These are phyloP conservation scores for Serilophus lunatus DNA, from an alignment of 2,113 vertebrate genomes.

Conservation along the genomic window DNA sequence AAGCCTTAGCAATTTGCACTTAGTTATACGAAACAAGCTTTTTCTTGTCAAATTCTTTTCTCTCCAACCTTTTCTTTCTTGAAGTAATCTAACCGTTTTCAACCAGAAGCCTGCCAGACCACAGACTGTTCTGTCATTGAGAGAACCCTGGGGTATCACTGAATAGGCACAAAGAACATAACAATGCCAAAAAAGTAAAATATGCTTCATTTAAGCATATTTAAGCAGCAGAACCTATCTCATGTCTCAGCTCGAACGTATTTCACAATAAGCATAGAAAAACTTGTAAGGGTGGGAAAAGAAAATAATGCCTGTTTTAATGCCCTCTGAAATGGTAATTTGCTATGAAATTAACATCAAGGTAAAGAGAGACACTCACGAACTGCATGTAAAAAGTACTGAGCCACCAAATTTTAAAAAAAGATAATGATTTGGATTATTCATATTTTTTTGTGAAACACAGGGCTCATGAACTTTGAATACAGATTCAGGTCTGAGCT, in stretches of 20 bases:
- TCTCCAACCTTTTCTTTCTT: conserved; percentile 13
- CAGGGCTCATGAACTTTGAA: not conserved
- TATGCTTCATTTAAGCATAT: not conserved
- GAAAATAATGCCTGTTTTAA: not conserved
- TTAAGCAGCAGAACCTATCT: conserved; percentile 41
- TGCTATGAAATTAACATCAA: not conserved
- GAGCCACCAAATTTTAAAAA: not conserved
- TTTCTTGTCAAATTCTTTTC: conserved; percentile 6
- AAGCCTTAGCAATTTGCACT: not conserved
- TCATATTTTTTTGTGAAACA: not conserved
- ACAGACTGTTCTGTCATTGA: not conserved
- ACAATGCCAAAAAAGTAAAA: not conserved
- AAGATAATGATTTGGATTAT: not conserved
- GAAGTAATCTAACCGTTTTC: conserved; percentile 16
- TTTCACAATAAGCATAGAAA: not conserved
- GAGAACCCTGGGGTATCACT: not conserved
- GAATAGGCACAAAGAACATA: conserved; percentile 6
- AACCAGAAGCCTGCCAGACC: conserved; percentile 9
- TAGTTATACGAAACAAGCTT: not conserved
- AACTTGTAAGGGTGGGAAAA: not conserved
- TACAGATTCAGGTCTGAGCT: not conserved
- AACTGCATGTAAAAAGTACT: not conserved
- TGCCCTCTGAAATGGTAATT: conserved; percentile 24
- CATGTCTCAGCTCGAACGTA: not conserved
- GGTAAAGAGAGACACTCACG: not conserved